Percentiles rank a stretch among this genome's conserved stretches.
These are phyloP conservation scores for Sigmodon hispidus DNA, from an alignment of 2,113 vertebrate species.

Conservation along the genomic window DNA sequence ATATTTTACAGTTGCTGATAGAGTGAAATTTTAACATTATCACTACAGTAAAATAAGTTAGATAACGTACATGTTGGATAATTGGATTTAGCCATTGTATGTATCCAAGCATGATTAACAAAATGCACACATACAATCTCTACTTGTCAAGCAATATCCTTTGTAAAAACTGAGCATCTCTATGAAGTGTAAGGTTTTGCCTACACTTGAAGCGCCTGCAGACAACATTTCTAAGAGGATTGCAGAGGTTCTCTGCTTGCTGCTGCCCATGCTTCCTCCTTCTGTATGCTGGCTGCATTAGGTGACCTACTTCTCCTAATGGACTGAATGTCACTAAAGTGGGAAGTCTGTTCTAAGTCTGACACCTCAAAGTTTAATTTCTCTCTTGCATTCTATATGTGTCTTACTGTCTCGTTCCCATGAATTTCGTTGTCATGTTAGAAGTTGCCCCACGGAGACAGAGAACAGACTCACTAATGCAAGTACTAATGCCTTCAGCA, in stretches of 20 bases:
- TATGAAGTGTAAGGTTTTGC: slow-evolving; percentile 4
- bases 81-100: not conserved
- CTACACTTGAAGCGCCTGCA: not conserved
- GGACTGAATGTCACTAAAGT: not conserved
- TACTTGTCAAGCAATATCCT: not conserved
- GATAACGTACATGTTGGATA: not conserved
- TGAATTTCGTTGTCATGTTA: not conserved
- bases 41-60: not conserved
- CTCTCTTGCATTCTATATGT: not conserved
- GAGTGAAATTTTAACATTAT: not conserved
- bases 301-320: not conserved
- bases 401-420: not conserved
- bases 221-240: not conserved
- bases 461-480: not conserved
- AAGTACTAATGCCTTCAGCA: not conserved
- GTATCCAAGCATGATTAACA: not conserved
- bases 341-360: not conserved
- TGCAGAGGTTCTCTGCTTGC: not conserved
- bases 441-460: not conserved
- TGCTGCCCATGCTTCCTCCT: not conserved
- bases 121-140: not conserved
- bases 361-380: not conserved
- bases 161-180: slow-evolving; percentile 54
- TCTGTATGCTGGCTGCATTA: not conserved
- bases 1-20: not conserved